These are phyloP conservation scores for Lasaia peninsularis DNA, from an alignment of 1,140 invertebrate genomes.

Conservation along the genomic window DNA sequence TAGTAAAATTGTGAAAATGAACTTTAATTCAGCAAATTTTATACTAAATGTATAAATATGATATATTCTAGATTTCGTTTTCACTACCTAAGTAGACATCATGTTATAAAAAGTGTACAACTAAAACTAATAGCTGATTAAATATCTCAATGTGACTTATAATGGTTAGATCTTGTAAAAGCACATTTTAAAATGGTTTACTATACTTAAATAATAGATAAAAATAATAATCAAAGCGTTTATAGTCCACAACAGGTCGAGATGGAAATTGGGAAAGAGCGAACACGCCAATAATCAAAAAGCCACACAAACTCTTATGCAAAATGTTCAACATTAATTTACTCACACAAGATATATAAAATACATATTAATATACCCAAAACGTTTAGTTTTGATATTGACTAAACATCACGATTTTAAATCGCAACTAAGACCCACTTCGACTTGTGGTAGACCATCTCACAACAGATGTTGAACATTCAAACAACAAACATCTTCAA, in stretches of 20 bases:
- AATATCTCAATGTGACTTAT: constrained; percentile 75
- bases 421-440: too few relatives aligned
- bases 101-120: constrained; percentile 78
- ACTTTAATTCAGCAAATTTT: constrained; percentile 77
- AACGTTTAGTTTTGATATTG: too few relatives aligned
- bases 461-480: constrained; percentile 67
- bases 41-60: constrained; percentile 78
- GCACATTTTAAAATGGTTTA: constrained; percentile 72
- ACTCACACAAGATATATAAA: too few relatives aligned
- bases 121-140: constrained; percentile 76
- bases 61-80: constrained; percentile 76
- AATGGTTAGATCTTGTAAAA: constrained; percentile 76
- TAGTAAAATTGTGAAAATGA: constrained; percentile 76
- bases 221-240: constrained; percentile 73
- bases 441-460: constrained; percentile 26
- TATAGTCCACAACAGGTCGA: constrained; percentile 18
- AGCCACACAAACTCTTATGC: too few relatives aligned
- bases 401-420: too few relatives aligned
- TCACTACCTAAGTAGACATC: constrained; percentile 76
- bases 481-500: constrained; percentile 69
- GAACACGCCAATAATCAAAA: too few relatives aligned
- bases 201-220: constrained; percentile 75
- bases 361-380: too few relatives aligned
- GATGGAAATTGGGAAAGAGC: too few relatives aligned
- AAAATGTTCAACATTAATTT: too few relatives aligned